Conservation (phyloP, 1,140 invertebrate species). For the Drosophila ambigua region DNA sequence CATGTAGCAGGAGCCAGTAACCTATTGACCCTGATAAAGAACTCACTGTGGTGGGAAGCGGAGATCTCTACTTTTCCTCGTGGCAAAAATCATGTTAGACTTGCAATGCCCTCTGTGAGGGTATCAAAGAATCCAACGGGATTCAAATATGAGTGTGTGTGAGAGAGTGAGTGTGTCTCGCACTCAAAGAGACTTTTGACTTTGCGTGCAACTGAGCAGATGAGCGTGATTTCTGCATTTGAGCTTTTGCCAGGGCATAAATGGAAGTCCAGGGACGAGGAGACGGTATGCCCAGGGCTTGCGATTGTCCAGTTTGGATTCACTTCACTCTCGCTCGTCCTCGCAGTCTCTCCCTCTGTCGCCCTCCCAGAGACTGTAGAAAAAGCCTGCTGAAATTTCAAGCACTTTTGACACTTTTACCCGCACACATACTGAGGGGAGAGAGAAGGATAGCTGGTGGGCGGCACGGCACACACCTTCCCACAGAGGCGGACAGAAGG, state of each 20-base stretch:
- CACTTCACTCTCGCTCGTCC: constrained; percentile 3
- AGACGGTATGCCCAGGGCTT: constrained; percentile 5
- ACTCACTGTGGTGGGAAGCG: too few relatives aligned
- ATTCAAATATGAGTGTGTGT: constrained; percentile 35
- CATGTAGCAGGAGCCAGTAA: too few relatives aligned
- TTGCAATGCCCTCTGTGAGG: too few relatives aligned
- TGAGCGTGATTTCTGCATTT: constrained; percentile 82
- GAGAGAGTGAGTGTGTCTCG: constrained; percentile 18
- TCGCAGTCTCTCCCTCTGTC: not conserved
- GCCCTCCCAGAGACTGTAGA: constrained; percentile 33
- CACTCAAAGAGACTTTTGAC: constrained; percentile 77
- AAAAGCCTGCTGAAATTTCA: constrained; percentile 80
- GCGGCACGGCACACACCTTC: not conserved
- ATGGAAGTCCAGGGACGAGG: constrained; percentile 29
- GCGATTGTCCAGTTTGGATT: constrained; percentile 57
- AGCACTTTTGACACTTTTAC: constrained; percentile 79
- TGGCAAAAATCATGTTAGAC: too few relatives aligned
- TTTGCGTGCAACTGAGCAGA: constrained; percentile 80
- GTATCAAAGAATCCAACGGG: constrained; percentile 4
- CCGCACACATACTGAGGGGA: constrained; percentile 9
- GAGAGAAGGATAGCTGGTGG: constrained; percentile 1
- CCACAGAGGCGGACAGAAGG: not conserved
- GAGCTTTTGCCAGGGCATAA: constrained; percentile 60
- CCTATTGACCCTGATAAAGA: not conserved
- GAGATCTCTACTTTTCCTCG: not conserved